Conservation (phyloP, 2,888 invertebrate genomes). For the Meta bourneti region DNA sequence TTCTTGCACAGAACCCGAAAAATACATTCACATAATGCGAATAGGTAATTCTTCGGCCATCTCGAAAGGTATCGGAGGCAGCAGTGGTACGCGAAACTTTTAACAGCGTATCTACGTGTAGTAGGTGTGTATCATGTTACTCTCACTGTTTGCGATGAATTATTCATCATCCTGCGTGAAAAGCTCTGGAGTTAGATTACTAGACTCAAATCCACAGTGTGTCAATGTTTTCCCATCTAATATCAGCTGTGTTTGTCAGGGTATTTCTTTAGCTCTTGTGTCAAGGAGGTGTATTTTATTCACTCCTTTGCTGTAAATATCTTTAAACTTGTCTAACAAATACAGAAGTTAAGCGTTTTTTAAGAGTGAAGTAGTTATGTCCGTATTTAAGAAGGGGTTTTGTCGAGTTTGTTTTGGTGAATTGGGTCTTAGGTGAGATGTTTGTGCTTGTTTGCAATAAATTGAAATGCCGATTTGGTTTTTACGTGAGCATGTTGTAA, state of each 20-base stretch:
- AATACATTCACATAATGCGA: background rate
- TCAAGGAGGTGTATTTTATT: background rate
- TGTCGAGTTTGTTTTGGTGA: no score
- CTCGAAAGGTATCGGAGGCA: background rate
- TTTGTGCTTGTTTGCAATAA: background rate
- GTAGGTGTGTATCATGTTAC: slow-evolving; percentile 23
- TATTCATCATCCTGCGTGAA: slow-evolving; percentile 40
- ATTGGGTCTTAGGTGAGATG: background rate
- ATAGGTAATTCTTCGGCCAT: background rate
- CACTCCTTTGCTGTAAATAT: background rate
- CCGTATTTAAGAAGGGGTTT: no score
- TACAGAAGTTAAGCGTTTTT: background rate
- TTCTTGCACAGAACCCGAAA: background rate
- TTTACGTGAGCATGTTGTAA: no score
- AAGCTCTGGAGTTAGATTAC: slow-evolving; percentile 56
- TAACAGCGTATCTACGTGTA: slow-evolving; percentile 12
- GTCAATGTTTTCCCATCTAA: slow-evolving; percentile 58
- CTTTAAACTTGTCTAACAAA: background rate
- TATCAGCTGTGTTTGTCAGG: background rate
- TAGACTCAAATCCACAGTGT: slow-evolving; percentile 52
- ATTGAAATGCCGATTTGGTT: background rate
- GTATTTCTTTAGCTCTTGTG: background rate
- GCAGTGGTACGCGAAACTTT: background rate
- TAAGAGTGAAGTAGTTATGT: background rate
- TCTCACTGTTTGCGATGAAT: slow-evolving; percentile 65